Evolutionary conservation across 2,888 invertebrate species (phyloP), one percentile per base, ranked within the genome.

Genomic region (Cataglyphis altisquamis): DNA sequence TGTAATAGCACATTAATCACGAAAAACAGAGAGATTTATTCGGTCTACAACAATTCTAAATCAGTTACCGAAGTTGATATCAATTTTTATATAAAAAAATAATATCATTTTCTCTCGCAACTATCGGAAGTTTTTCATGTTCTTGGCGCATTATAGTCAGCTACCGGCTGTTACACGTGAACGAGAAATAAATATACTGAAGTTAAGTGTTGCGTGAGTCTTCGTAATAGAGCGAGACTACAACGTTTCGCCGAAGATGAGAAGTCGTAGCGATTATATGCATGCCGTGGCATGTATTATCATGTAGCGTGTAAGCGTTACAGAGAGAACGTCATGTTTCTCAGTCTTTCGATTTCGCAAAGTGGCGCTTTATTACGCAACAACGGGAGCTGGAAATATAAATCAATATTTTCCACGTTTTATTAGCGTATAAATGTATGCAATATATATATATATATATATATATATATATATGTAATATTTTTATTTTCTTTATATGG

Each of bases 311-410:
- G 41, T 55, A 45, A 41, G 48, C 67, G 45, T 64, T 55, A 75
- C n/a, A 8, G 18, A 48, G 48, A 52, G 48, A 63, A 48, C 39
- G 39, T 60, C 41, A 55, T 82, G 9, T 29, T 32, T 32, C 18
- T 8, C 68, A 45, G 18, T 36, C 64, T 63, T 29, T 29, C 66
- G 64, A 52, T 52, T 41, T 70, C 72, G 55, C 29, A n/a, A 67
- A 68, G 55, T 39, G 12, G 52, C 52, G 68, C 45, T 70, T 88
- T 45, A 45, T 81, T 82, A 89, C 80, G 89, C 89, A 64, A 89
- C 90, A 32, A 89, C 84, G 48, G 89, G 89, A 18, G 89, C 89
- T 89, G 89, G 6, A 90, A 62, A 90, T 83, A 80, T 64, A 77
- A 90, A 90, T 90, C 78, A 82, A 82, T 82, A 72, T 36, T 45